phyloP scores from a whole-genome alignment of 2,797 vertebrate species.

The Clarias laeviceps region DNA sequence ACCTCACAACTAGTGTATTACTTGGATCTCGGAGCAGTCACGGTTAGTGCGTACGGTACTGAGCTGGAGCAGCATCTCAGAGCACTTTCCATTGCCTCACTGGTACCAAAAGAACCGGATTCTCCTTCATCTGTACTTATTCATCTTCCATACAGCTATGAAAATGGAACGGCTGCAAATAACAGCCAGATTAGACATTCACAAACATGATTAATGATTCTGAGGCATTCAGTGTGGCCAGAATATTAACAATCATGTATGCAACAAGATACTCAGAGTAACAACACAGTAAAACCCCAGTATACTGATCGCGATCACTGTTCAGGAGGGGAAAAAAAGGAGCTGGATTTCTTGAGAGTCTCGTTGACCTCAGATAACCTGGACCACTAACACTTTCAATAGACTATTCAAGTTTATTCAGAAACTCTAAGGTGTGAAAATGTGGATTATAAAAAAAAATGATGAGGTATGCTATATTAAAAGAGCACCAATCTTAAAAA shows the following conservation, averaged over 20 bases:
- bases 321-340: neutral
- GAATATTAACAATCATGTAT: constrained; percentile 73
- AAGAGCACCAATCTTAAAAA: neutral
- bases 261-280: constrained; percentile 21
- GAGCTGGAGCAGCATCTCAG: neutral
- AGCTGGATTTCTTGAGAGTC: constrained; percentile 4
- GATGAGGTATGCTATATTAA: neutral
- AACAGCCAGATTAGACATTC: constrained; percentile 81
- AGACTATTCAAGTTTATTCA: neutral
- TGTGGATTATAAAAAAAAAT: neutral
- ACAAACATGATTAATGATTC: constrained; percentile 81
- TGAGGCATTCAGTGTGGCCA: constrained; percentile 68
- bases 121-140: constrained; percentile 67
- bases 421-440: neutral
- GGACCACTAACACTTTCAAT: neutral
- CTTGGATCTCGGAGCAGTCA: neutral
- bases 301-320: neutral
- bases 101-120: constrained; percentile 2
- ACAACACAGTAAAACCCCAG: constrained; percentile 1
- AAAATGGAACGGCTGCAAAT: constrained; percentile 79
- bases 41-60: neutral
- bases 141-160: constrained; percentile 81
- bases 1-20: neutral
- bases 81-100: neutral
- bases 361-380: neutral